phyloP scores from a whole-genome alignment of 2,888 invertebrate genomes.

The Trissolcus japonicus region DNA sequence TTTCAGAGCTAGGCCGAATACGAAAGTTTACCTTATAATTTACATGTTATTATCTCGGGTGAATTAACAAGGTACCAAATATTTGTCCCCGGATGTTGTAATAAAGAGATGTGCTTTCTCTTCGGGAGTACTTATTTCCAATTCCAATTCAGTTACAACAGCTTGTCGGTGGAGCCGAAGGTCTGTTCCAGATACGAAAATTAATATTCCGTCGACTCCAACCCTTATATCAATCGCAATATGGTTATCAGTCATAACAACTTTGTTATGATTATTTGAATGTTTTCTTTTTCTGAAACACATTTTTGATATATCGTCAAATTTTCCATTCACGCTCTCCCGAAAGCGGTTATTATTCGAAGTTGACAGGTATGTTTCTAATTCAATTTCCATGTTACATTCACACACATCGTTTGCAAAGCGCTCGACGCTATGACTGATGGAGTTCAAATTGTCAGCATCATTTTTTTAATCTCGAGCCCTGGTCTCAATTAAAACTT shows the following conservation, averaged over 20 bases:
- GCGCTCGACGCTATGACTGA: slow-evolving; percentile 16
- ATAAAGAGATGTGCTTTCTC: slow-evolving; percentile 25
- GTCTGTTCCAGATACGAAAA: too few relatives aligned
- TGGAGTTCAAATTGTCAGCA: slow-evolving; percentile 36
- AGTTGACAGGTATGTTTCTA: background rate
- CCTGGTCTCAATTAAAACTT: slow-evolving; percentile 35
- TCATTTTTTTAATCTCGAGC: slow-evolving; percentile 32
- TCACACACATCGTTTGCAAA: background rate
- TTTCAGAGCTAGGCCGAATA: slow-evolving; percentile 4
- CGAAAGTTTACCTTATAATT: slow-evolving; percentile 23
- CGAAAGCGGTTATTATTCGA: background rate
- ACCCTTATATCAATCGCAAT: background rate
- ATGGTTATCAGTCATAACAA: slow-evolving; percentile 59
- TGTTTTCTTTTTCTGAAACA: background rate
- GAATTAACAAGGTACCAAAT: slow-evolving; percentile 29
- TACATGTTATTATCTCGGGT: slow-evolving; percentile 37
- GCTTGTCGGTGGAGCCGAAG: slow-evolving; percentile 2
- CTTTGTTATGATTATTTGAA: background rate
- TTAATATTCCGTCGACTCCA: too few relatives aligned
- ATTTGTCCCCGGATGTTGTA: slow-evolving; percentile 28
- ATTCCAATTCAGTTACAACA: slow-evolving; percentile 36
- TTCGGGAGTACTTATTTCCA: slow-evolving; percentile 40
- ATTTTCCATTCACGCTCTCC: background rate
- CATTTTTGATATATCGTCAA: too few relatives aligned
- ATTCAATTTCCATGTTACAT: slow-evolving; percentile 14